phyloP scores from a whole-genome alignment of 2,888 invertebrate genomes.

The Lissonota sp. region DNA sequence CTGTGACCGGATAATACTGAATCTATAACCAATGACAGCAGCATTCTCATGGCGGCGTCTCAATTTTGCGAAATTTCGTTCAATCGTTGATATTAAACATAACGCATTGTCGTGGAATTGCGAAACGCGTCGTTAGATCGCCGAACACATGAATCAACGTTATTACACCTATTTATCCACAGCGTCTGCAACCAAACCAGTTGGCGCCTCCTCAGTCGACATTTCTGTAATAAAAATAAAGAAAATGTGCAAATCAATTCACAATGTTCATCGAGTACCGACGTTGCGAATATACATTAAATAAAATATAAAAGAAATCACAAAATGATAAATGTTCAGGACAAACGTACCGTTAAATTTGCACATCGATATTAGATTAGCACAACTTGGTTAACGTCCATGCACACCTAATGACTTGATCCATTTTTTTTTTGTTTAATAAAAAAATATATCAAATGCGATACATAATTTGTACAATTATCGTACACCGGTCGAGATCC shows the following conservation, averaged over 20 bases:
- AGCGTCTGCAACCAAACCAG: conserved; percentile 67
- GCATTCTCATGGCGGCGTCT: conserved; percentile 26
- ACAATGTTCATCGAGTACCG: not conserved
- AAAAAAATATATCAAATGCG: not conserved
- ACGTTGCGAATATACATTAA: not conserved
- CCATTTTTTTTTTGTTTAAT: conserved; percentile 17
- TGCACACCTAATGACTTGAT: not conserved
- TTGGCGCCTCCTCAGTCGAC: conserved; percentile 75
- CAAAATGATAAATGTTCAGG: not conserved
- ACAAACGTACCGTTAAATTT: conserved; percentile 14
- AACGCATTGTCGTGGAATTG: conserved; percentile 25
- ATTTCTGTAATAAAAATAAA: conserved; percentile 71
- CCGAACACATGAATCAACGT: conserved; percentile 54
- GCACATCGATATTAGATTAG: not conserved
- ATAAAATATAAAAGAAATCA: not conserved
- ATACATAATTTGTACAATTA: conserved; percentile 21
- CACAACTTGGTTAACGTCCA: conserved; percentile 3
- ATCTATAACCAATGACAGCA: conserved; percentile 59
- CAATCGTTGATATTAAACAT: conserved; percentile 28
- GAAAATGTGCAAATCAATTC: conserved; percentile 11
- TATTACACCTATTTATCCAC: conserved; percentile 69
- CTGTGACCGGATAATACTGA: conserved; percentile 66
- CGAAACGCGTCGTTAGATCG: conserved; percentile 30
- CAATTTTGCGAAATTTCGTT: conserved; percentile 29
- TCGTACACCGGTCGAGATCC: conserved; percentile 9